Evolutionary conservation across 2,888 invertebrate genomes (phyloP).

Genomic region (Auanema freiburgensis): DNA sequence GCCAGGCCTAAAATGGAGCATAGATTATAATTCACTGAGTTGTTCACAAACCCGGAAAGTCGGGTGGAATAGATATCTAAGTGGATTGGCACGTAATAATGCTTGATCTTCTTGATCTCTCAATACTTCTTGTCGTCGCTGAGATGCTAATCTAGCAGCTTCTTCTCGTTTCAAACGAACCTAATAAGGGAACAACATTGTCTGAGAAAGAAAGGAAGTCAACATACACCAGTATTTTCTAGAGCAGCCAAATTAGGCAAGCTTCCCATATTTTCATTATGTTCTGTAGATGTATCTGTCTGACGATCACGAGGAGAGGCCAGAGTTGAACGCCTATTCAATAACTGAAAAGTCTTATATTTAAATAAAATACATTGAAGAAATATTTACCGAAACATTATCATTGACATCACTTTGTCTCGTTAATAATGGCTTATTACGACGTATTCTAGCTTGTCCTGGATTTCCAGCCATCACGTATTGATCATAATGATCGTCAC

Average conservation of each 20-base stretch:
- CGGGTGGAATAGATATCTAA: constrained; percentile 93
- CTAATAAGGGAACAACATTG: constrained; percentile 35
- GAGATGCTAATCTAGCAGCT: constrained; percentile 88
- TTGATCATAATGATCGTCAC: constrained; percentile 85
- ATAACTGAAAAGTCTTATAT: constrained; percentile 22
- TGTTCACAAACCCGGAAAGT: constrained; percentile 82
- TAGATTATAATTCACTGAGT: not conserved
- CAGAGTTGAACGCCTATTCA: constrained; percentile 59
- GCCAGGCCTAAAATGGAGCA: constrained; percentile 45
- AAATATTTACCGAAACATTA: constrained; percentile 13
- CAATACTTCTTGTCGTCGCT: constrained; percentile 88
- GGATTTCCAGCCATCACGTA: constrained; percentile 70
- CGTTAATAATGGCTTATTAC: constrained; percentile 61
- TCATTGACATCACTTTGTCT: constrained; percentile 58
- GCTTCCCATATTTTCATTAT: constrained; percentile 73
- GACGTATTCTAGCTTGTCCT: constrained; percentile 32
- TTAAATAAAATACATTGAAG: no score
- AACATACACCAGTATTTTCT: constrained; percentile 73
- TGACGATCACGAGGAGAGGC: constrained; percentile 55
- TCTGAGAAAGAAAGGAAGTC: constrained; percentile 29
- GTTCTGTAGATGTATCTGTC: constrained; percentile 13
- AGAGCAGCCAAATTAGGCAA: constrained; percentile 78
- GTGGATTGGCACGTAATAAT: constrained; percentile 87
- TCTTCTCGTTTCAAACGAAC: constrained; percentile 67
- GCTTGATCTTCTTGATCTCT: constrained; percentile 87